Base-by-base conservation (phyloP, 2,797 vertebrate genomes). In the Sebastes reedi region DNA sequence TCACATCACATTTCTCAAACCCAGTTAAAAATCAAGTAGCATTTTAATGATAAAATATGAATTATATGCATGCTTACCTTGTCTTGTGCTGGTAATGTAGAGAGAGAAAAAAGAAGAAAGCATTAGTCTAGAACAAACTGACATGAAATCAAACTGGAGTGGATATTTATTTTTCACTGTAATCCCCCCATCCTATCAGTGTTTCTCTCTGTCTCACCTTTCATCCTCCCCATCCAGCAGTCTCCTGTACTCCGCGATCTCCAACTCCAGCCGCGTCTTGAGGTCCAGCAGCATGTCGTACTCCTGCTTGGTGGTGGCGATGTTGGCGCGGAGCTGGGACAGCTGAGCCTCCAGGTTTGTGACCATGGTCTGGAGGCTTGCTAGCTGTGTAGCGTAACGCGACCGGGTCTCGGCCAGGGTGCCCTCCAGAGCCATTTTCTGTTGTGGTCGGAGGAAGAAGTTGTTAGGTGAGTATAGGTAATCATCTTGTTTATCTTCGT, bases 171-270 rank as follows among this genome's bases (percentile, higher is more conserved):
- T 67, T 18, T 59, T 16, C 14, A 9, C 3, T 10, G 2, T 13
- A 13, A 18, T 14, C 10, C 11, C 25, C 11, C 6, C 4, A 1
- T 71, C 12, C 22, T 13, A 22, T 24, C 9, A 20, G 8, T 24
- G 52, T 46, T n/a, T 66, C 20, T 56, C n/a, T 55, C 10, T n/a
- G 5, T 67, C 83, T 90, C 70, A 94, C 92, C 92, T 93, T 0
- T 91, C 80, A 25, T 93, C 91, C 39, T 96, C 97, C 0, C 97
- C 97, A 75, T 98, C 97, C 91, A 99, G 90, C 92, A 99, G 87
- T 84, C 96, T 96, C 82, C 97, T 97, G 95, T 99, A 99, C 1
- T 97, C 97, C 5, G 95, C 92, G 5, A 99, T 99, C 95, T 99
- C 98, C 94, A 96, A 87, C 94, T 99, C 97, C 95, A 99, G 95